These are phyloP conservation scores for Spermophilus dauricus DNA, from an alignment of 2,113 vertebrate genomes.

Conservation along the genomic window DNA sequence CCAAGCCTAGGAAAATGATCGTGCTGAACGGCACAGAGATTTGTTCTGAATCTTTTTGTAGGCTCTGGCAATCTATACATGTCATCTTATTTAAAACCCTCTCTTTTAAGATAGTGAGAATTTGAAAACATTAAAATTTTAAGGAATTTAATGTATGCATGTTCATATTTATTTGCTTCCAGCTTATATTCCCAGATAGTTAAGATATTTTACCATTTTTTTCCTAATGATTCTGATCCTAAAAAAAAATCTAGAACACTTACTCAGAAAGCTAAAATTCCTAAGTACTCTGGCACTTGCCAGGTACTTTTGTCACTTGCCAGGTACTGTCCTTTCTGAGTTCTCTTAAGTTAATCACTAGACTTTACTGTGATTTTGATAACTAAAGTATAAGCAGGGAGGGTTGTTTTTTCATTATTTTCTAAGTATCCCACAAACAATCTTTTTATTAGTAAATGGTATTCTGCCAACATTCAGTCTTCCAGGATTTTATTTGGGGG, in stretches of 20 bases:
- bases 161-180: slow-evolving; percentile 46
- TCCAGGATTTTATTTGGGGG: background rate
- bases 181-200: slow-evolving; percentile 28
- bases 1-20: background rate
- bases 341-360: background rate
- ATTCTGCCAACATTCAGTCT: background rate
- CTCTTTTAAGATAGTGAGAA: slow-evolving; percentile 45
- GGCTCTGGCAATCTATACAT: background rate
- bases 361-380: slow-evolving; percentile 29
- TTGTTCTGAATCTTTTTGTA: background rate
- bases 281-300: background rate
- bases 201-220: slow-evolving; percentile 46
- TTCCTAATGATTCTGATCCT: slow-evolving; percentile 24
- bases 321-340: background rate
- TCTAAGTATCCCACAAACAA: slow-evolving; percentile 46
- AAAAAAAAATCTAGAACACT: background rate
- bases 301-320: background rate
- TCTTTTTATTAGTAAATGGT: background rate
- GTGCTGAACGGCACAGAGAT: background rate
- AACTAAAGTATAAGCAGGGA: background rate
- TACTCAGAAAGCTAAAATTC: slow-evolving; percentile 39
- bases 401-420: slow-evolving; percentile 29
- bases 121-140: slow-evolving; percentile 29
- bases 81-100: slow-evolving; percentile 42
- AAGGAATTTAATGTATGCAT: slow-evolving; percentile 40